phyloP scores from a whole-genome alignment of 2,113 vertebrate genomes.

The Psophia crepitans region DNA sequence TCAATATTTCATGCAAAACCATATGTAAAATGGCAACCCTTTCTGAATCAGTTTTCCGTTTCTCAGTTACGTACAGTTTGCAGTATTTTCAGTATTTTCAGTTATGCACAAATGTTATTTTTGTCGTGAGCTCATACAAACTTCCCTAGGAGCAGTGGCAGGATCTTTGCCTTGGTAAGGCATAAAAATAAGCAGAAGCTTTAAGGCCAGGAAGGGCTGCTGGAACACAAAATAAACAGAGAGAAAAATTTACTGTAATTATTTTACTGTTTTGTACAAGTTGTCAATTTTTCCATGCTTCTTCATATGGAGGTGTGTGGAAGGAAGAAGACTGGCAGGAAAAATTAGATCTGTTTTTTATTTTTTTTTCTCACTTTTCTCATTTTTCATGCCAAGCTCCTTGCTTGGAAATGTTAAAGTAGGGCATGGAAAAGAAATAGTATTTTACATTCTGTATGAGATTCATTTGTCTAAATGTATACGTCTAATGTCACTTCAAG shows the following conservation, averaged over 20 bases:
- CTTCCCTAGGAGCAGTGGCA: not conserved
- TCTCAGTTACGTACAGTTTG: not conserved
- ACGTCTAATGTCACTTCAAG: not conserved
- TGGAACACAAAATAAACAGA: not conserved
- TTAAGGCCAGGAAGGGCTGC: not conserved
- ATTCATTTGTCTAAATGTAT: not conserved
- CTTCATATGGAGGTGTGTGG: not conserved
- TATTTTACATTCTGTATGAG: not conserved
- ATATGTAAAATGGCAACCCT: not conserved
- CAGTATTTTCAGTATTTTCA: not conserved
- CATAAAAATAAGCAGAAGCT: not conserved
- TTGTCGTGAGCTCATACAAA: not conserved
- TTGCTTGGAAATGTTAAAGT: not conserved
- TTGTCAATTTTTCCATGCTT: not conserved
- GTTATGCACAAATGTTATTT: not conserved
- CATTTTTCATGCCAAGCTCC: not conserved
- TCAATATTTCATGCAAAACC: not conserved
- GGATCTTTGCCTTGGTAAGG: not conserved
- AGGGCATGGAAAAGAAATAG: not conserved
- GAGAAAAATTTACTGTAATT: not conserved
- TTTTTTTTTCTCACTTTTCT: not conserved
- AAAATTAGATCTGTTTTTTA: not conserved
- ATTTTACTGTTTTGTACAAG: not conserved
- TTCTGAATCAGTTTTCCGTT: not conserved
- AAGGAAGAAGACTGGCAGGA: not conserved